Conservation (phyloP, 2,888 invertebrate species). For the Dyspetes luteomarginatus region DNA sequence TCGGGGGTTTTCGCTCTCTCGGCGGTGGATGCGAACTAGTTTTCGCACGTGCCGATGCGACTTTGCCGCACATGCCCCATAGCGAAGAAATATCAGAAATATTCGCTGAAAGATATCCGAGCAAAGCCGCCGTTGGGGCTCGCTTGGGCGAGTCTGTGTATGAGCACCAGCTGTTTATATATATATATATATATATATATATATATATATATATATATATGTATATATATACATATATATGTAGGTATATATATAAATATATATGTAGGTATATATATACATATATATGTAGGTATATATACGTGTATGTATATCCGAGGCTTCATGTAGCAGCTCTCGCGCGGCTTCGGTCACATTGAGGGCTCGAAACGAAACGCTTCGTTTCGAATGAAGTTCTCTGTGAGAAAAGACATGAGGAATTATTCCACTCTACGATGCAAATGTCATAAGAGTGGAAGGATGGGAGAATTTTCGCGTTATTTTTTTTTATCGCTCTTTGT, state of each 20-base stretch:
- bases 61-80: not conserved
- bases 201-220: too few relatives aligned
- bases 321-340: constrained; percentile 10
- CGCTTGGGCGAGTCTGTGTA: not conserved
- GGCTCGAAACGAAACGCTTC: constrained; percentile 44
- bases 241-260: too few relatives aligned
- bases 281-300: too few relatives aligned
- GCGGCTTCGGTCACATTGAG: not conserved
- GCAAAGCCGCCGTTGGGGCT: constrained; percentile 9
- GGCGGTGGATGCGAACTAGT: constrained; percentile 45
- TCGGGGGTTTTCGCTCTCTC: constrained; percentile 13
- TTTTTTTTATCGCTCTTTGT: not conserved
- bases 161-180: too few relatives aligned
- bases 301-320: too few relatives aligned
- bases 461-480: not conserved
- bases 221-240: too few relatives aligned
- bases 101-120: constrained; percentile 48
- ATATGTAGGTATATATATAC: too few relatives aligned
- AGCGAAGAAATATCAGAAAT: constrained; percentile 59
- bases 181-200: too few relatives aligned
- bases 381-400: constrained; percentile 49
- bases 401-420: constrained; percentile 52
- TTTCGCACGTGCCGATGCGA: constrained; percentile 54
- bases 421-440: constrained; percentile 55
- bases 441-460: constrained; percentile 25